Base-by-base conservation (phyloP, 2,888 invertebrate genomes). In the Bombylius discolor region DNA sequence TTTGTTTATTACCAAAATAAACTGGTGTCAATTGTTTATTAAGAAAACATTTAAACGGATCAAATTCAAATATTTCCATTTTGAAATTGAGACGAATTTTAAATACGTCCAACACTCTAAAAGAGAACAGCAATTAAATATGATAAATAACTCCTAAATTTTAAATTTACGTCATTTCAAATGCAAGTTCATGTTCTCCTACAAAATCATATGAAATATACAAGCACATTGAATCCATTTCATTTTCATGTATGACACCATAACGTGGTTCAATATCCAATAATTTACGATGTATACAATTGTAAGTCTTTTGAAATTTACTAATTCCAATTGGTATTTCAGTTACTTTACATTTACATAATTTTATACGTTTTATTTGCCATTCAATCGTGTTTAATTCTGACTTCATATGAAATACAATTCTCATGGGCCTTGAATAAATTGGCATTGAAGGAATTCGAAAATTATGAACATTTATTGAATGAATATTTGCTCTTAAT, bases 371-470 rank as follows among this genome's bases (percentile, higher is more conserved):
- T 36, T 57, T 54, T 11, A 60, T 34, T n/a, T 44, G 12, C 56
- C 55, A 60, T 13, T 46, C n/a, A 32, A 52, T 45, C 3, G 33
- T 8, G 31, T 36, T 11, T 9, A 5, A 4, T 11, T 45, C 36
- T 4, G 13, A 12, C 32, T 60, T 60, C 7, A 50, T 46, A 54
- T 57, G 54, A 6, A 60, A 14, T 7, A 54, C 46, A 34, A 60
- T 49, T 50, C 56, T 57, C 12, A 57, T 42, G 5, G 58, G 52
- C 23, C 36, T 42, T 36, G 53, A 48, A 52, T 60, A 48, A 4
- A 58, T 47, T 49, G 58, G 58, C 57, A 57, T 58, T 46, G 51
- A 14, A 39, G 60, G 60, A 34, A 59, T 36, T 12, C n/a, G 12
- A 9, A 57, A n/a, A 42, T 36, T 47, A 23, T 48, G 49, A 31